These are phyloP conservation scores for Rhaphigaster nebulosa DNA, from an alignment of 2,888 invertebrate species.

Conservation along the genomic window DNA sequence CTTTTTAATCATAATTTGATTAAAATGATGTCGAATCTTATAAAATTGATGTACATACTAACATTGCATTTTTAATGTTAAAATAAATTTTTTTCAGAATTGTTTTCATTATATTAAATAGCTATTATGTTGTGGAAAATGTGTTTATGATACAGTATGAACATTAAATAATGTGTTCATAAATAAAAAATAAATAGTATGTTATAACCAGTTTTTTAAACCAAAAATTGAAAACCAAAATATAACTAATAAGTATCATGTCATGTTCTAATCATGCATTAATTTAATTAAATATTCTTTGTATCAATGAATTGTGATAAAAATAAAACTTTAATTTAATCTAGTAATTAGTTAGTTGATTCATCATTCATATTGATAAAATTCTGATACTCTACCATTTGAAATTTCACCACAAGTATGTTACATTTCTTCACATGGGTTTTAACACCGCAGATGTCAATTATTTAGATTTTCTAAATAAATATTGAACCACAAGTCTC, in stretches of 20 bases:
- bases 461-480: too few species aligned
- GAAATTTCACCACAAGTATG: neutral
- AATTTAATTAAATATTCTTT: neutral
- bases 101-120: neutral
- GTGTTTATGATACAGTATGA: neutral
- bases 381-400: neutral
- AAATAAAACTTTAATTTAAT: constrained; percentile 15
- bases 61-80: neutral
- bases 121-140: neutral
- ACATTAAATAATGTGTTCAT: neutral
- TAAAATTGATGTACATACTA: neutral
- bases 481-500: neutral
- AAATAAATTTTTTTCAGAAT: neutral
- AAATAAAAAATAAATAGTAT: neutral
- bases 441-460: too few species aligned
- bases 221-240: constrained; percentile 5
- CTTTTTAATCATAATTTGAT: neutral
- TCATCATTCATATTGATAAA: neutral
- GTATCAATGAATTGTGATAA: constrained; percentile 22
- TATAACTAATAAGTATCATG: neutral
- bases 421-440: too few species aligned
- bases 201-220: neutral
- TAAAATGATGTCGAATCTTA: neutral
- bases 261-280: neutral
- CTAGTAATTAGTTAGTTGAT: neutral